A percentile compares a stretch with the other conserved stretches of the same genome.
These are phyloP conservation scores for Babylonia areolata DNA, from an alignment of 1,140 invertebrate species.

Conservation along the genomic window DNA sequence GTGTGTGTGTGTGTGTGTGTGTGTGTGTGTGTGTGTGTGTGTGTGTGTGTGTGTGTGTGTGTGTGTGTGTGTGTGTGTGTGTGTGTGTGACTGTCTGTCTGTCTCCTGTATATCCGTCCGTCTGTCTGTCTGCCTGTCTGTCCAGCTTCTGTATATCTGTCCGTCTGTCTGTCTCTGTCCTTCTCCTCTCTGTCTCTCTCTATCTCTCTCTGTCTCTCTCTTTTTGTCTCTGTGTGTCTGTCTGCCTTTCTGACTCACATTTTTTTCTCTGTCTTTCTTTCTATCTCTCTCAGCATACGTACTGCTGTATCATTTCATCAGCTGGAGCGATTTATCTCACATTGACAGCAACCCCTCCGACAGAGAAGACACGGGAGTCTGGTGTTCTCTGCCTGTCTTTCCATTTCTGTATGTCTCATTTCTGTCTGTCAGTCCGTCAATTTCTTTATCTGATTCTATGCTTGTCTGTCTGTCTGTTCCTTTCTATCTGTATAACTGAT, in stretches of 20 bases:
- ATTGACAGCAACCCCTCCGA: no score
- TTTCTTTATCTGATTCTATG: no score
- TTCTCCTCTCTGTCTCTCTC: not conserved
- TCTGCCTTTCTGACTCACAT: slow-evolving; percentile 19
- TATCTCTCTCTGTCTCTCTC: slow-evolving; percentile 34
- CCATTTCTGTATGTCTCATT: no score
- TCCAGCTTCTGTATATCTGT: not conserved
- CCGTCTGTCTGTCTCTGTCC: not conserved
- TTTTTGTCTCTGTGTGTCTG: slow-evolving; percentile 25
- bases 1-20: slow-evolving; percentile 1
- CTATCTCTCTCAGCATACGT: not conserved
- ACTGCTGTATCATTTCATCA: no score
- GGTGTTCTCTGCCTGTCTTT: no score
- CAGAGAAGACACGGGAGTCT: no score
- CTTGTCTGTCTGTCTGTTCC: no score
- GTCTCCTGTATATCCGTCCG: not conserved
- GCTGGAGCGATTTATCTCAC: no score
- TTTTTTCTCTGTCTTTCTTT: not conserved
- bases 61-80: not conserved
- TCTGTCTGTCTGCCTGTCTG: not conserved
- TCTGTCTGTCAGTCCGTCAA: no score
- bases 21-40: not conserved
- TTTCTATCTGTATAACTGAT: no score
- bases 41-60: not conserved
- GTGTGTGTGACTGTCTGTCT: not conserved